Percentiles rank a stretch among this genome's conserved stretches.
phyloP scores from a whole-genome alignment of 2,113 vertebrate genomes.

The Chaetura pelagica region DNA sequence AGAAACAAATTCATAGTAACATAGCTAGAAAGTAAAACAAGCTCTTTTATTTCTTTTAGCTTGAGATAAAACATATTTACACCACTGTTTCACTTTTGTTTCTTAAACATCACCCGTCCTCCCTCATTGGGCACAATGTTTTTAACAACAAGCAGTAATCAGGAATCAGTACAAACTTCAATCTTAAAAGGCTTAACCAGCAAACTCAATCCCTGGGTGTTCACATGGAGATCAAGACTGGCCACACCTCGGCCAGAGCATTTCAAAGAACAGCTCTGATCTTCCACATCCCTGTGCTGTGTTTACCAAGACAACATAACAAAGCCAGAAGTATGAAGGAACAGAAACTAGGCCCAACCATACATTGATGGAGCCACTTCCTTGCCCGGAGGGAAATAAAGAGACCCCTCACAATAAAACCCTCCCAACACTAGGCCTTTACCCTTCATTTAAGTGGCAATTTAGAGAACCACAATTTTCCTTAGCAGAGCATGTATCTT shows the following conservation, averaged over 20 bases:
- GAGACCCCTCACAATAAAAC: not conserved
- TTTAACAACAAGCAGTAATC: not conserved
- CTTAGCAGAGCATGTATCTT: not conserved
- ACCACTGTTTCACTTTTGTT: not conserved
- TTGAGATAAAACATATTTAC: not conserved
- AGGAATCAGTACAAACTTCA: not conserved
- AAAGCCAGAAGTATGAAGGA: not conserved
- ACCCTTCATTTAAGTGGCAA: not conserved
- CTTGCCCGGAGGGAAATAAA: not conserved
- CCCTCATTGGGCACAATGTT: not conserved
- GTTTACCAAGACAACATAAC: fast-evolving
- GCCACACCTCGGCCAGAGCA: not conserved
- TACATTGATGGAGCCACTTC: not conserved
- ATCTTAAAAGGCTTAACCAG: not conserved
- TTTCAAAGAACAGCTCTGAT: not conserved
- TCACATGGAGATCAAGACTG: not conserved
- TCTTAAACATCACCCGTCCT: not conserved
- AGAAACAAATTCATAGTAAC: not conserved
- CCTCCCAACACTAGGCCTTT: not conserved
- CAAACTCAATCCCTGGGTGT: not conserved
- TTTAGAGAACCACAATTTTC: not conserved
- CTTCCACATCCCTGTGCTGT: not conserved
- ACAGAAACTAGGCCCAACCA: not conserved
- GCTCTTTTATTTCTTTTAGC: not conserved
- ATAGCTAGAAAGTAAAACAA: not conserved